Conservation (phyloP, 2,113 vertebrate genomes). For the Atherinomorus stipes region DNA sequence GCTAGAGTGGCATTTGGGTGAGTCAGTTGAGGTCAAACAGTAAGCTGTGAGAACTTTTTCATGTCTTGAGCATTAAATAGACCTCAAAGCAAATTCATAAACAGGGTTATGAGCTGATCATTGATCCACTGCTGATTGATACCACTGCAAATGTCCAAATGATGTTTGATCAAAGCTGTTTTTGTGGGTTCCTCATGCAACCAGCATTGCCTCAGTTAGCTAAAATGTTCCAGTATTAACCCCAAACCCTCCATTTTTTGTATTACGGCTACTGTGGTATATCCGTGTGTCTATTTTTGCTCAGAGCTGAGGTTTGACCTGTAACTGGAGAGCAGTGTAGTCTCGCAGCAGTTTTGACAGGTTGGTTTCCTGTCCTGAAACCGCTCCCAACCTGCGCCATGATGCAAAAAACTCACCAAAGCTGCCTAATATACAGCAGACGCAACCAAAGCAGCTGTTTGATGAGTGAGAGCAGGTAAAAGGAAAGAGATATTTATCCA, state of each 20-base stretch:
- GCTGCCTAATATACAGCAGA: background rate
- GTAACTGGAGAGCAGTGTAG: conserved; percentile 13
- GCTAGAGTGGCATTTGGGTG: no score
- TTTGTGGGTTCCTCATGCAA: background rate
- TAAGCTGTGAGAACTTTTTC: no score
- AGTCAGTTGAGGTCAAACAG: conserved; percentile 17
- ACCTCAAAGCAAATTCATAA: background rate
- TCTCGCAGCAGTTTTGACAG: conserved; percentile 17
- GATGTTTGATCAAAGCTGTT: background rate
- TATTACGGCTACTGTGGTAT: background rate
- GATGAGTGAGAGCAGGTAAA: background rate
- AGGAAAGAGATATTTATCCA: conserved; percentile 3
- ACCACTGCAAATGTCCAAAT: background rate
- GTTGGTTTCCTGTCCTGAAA: conserved; percentile 44
- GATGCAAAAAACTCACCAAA: background rate
- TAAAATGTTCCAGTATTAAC: conserved; percentile 25
- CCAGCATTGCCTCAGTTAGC: background rate
- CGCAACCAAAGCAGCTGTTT: background rate
- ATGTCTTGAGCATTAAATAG: no score
- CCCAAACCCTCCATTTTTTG: background rate
- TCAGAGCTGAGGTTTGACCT: conserved; percentile 39
- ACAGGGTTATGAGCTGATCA: background rate
- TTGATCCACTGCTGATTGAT: background rate
- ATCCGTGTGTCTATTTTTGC: background rate
- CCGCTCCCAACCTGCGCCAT: background rate